Base-by-base conservation (phyloP, 1,140 invertebrate species). In the Lucilia sericata region DNA sequence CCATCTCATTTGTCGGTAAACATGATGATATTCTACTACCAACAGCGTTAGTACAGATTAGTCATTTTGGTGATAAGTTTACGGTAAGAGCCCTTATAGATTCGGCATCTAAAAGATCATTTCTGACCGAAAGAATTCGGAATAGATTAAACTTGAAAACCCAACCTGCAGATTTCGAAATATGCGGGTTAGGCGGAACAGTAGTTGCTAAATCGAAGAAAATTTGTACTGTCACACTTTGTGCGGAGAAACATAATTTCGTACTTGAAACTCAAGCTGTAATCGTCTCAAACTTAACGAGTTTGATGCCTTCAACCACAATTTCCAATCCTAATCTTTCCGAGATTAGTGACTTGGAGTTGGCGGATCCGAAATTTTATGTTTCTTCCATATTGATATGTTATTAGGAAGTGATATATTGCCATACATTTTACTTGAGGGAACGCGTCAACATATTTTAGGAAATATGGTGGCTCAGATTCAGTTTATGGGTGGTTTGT, bases 1-100 rank as follows among this genome's bases (percentile, higher is more conserved):
- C 25, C 25, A 30, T 30, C 25, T 30, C 25, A 30, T 30, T 30
- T 30, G 25, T 30, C 25, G 25, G 25, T 30, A 30, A 30, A 30
- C 25, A 30, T 30, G 25, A 30, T 30, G 25, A 30, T 30, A 74
- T 74, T 74, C 30, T 74, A 25, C 65, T 74, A 13, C 19, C 19
- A 74, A 74, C 65, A 25, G 65, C 65, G 13, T 74, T 74, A 74
- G 65, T 25, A 74, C 19, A 74, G 30, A 74, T 74, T 74, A 25
- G 30, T 19, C 65, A 74, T 25, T 25, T 25, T 74, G 19, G 65
- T 25, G 65, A 74, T 10, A 19, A 25, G 19, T 74, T 74, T 74
- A 74, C 65, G 30, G 65, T 74, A 19, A 74, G 65, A 74, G 65
- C 65, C 8, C 65, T 25, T 19, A 19, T 74, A 25, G 65, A 74